phyloP scores from a whole-genome alignment of 2,888 invertebrate genomes.

The Ceraclea dissimilis region DNA sequence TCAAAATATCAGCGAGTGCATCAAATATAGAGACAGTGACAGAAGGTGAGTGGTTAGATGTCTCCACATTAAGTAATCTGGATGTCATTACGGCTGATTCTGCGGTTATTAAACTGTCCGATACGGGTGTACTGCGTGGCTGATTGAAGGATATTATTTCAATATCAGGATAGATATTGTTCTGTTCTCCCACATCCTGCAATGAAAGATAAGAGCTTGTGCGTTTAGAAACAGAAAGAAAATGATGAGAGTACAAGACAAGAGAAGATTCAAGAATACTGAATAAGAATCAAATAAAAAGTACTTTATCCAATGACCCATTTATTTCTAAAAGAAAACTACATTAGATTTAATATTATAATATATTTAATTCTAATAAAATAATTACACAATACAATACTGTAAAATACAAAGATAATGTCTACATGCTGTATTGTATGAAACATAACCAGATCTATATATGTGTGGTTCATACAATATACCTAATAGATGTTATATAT shows the following conservation, averaged over 20 bases:
- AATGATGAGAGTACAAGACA: neutral
- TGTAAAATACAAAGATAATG: no score
- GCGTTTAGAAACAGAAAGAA: slow-evolving; percentile 37
- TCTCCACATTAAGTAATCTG: slow-evolving; percentile 49
- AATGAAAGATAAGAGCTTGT: slow-evolving; percentile 48
- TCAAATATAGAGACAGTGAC: slow-evolving; percentile 53
- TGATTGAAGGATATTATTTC: slow-evolving; percentile 47
- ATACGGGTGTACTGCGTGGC: slow-evolving; percentile 43
- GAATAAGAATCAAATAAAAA: neutral
- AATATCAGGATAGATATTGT: slow-evolving; percentile 46
- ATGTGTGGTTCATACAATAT: no score
- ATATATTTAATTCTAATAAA: neutral
- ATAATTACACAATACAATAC: no score
- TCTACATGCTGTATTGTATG: no score
- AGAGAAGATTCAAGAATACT: neutral
- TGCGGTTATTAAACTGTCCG: slow-evolving; percentile 45
- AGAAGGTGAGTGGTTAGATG: slow-evolving; percentile 49
- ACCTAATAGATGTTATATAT: no score
- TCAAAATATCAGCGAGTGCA: slow-evolving; percentile 52
- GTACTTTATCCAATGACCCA: neutral
- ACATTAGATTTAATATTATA: neutral
- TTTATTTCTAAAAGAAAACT: neutral
- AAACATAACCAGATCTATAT: no score
- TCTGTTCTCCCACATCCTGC: slow-evolving; percentile 51
- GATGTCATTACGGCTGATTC: slow-evolving; percentile 44